Evolutionary conservation across 92 coral and sea anemone species (phyloP), one percentile per base, ranked within the genome.

Genomic region (Blastomussa wellsi): DNA sequence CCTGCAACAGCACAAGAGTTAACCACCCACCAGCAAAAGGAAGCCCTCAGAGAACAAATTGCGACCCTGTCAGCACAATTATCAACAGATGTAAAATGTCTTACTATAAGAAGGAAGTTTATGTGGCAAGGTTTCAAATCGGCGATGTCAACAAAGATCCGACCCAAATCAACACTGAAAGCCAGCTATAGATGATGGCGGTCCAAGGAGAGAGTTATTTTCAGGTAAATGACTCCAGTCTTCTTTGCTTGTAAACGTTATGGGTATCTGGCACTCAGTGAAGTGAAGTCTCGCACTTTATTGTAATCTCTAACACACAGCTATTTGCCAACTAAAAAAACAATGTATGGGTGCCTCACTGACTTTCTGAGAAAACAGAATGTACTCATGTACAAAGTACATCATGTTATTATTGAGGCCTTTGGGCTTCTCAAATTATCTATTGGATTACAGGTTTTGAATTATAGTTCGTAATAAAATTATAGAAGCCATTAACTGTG

Each of bases 161-260:
- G 79, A 64, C 91, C 92, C 19, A 90, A 80, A 41, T 83, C 91
- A 64, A 86, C 72, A 72, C 79, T 86, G 48, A 92, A 92, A 89
- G 80, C 91, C 95, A 65, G 86, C 79, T 83, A 74, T 89, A 65
- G 92, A 92, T 82, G 89, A 72, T n/a, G n/a, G n/a, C n/a, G n/a
- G n/a, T n/a, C n/a, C n/a, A n/a, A n/a, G n/a, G n/a, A n/a, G n/a
- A n/a, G 79, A 86, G 79, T 74, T 86, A 53, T 86, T 86, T 86
- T 48, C 89, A 86, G 84, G 84, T 86, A 86, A 79, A 66, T 77
- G 69, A 77, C 70, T 55, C 20, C 69, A 77, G 76, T 80, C 37
- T 49, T 11, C 17, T 31, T 41, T 14, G 73, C 28, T 78, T 22
- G 59, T 26, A 22, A 76, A 3, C 9, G 38, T 76, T 76, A 42